Base-by-base conservation (phyloP, 2,888 invertebrate genomes). In the Chaetoderma sp. region DNA sequence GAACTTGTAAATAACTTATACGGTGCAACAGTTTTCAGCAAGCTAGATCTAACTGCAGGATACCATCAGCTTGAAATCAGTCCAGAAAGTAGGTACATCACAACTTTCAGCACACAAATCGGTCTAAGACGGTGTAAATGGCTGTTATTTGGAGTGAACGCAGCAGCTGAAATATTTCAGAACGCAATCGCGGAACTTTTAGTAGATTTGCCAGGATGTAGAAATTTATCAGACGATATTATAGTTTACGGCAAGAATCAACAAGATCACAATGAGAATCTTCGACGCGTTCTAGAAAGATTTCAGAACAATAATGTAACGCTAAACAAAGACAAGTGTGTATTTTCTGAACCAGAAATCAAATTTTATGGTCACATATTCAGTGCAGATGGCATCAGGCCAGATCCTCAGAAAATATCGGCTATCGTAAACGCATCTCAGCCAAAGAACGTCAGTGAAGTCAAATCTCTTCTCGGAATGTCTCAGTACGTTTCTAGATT, bases 91-190 rank as follows among this genome's bases (percentile, higher is more conserved):
- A 59, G 72, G 64, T 68, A 63, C 25, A 74, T 76, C 4, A 74
- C 73, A 18, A 75, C 75, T 3, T 77, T 75, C 56, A 60, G 27
- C 10, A 74, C 73, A 4, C 78, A 78, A 49, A 44, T 64, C 4
- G 75, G 74, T 21, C 63, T 77, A 18, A 64, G 30, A 13, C 44
- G 71, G 44, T 76, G 70, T 58, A 74, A 75, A 59, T 36, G 73
- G 0, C 45, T 73, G 42, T 69, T 62, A n/a, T 78, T 75, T 60
- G 76, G 76, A 13, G 63, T 71, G 10, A 71, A 64, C 1, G 84
- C 84, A 57, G 88, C 88, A 5, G 83, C 86, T 0, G 88, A 87
- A 74, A 73, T 85, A 1, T 88, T 86, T 65, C 85, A 87, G 73
- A 84, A 86, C 73, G 78, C 77, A 1, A 60, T 88, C 30, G 81